A percentile compares a stretch with the other conserved stretches of the same genome.
Conservation (phyloP, 2,113 vertebrate genomes). For the Malurus elegans region DNA sequence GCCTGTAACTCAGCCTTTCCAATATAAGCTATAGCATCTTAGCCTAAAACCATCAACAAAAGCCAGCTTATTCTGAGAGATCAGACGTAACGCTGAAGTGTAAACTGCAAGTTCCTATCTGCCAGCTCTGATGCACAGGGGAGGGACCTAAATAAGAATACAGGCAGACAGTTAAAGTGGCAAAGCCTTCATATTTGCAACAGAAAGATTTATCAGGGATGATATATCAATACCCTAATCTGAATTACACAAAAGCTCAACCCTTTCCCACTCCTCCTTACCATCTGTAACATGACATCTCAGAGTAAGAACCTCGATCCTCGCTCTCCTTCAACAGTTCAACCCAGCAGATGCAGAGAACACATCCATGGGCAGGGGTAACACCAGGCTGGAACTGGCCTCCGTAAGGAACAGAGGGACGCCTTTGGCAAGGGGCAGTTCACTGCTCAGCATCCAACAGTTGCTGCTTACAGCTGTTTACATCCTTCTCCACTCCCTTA, state of each 20-base stretch:
- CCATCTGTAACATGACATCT: not conserved
- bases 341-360: not conserved
- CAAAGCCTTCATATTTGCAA: not conserved
- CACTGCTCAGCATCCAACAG: not conserved
- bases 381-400: not conserved
- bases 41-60: not conserved
- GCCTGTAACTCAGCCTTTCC: not conserved
- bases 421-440: not conserved
- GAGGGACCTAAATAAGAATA: not conserved
- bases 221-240: not conserved
- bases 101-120: not conserved
- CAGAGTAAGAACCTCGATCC: not conserved
- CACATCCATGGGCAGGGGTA: fast-evolving
- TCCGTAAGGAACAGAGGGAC: not conserved
- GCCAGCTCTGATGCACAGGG: not conserved
- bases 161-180: not conserved
- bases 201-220: not conserved
- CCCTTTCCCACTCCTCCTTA: not conserved
- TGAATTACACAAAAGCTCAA: not conserved
- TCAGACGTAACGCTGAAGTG: not conserved
- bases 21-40: not conserved
- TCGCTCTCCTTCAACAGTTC: not conserved
- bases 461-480: constrained; percentile 39
- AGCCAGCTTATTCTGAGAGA: not conserved
- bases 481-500: not conserved